A percentile compares a stretch with the other conserved stretches of the same genome.
Evolutionary conservation across 2,113 vertebrate genomes (phyloP).

Genomic region (Poeciliopsis turrubarensis): DNA sequence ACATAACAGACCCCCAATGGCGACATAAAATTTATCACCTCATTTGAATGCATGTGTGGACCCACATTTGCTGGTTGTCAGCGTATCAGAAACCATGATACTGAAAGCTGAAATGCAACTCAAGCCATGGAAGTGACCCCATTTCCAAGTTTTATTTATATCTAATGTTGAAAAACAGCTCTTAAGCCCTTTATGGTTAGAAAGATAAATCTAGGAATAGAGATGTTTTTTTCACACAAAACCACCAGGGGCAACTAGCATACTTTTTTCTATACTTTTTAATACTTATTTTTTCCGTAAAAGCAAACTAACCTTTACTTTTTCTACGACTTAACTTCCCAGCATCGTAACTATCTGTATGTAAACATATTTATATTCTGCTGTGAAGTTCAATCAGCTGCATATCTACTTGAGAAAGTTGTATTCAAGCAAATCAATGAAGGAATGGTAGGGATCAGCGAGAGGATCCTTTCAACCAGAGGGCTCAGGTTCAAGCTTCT

Average conservation of each 20-base stretch:
- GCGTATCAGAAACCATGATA: not conserved
- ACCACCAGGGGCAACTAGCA: not conserved
- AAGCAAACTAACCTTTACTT: not conserved
- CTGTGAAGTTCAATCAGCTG: constrained; percentile 5
- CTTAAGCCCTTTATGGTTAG: not conserved
- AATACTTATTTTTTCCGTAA: not conserved
- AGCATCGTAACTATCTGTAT: not conserved
- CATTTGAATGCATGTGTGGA: not conserved
- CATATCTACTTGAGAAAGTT: constrained; percentile 10
- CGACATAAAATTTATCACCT: not conserved
- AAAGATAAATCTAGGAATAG: not conserved
- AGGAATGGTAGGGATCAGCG: constrained; percentile 9
- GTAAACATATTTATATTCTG: not conserved
- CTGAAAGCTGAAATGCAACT: not conserved
- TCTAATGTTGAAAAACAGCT: not conserved
- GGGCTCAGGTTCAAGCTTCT: constrained; percentile 30
- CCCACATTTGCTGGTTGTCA: not conserved
- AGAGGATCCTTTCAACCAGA: constrained; percentile 19
- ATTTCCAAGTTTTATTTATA: not conserved
- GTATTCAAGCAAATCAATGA: constrained; percentile 36
- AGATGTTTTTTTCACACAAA: not conserved
- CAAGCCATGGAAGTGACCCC: not conserved
- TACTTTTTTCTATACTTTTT: not conserved
- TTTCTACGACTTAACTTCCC: not conserved
- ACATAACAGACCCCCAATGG: not conserved